A percentile compares a stretch with the other conserved stretches of the same genome.
Evolutionary conservation across 2,113 vertebrate species (phyloP).

Genomic region (Microtus richardsoni): DNA sequence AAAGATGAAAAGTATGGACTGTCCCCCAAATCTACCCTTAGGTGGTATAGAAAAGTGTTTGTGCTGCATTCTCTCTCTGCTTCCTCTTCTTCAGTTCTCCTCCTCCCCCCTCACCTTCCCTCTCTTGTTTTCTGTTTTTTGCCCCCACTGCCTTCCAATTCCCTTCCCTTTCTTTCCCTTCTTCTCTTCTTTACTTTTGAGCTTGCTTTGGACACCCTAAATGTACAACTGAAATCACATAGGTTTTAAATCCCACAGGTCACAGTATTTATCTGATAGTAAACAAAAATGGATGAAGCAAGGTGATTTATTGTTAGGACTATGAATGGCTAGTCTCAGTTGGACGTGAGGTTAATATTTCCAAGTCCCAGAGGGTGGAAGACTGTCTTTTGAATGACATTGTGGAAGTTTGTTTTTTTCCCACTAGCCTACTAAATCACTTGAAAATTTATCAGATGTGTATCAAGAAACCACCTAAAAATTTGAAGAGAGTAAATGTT

Average conservation of each 20-base stretch:
- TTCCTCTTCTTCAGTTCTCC: background rate
- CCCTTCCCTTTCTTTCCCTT: rapidly evolving
- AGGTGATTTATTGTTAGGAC: background rate
- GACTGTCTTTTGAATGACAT: background rate
- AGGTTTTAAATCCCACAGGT: background rate
- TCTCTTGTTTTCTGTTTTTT: too few species aligned
- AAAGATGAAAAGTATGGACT: rapidly evolving
- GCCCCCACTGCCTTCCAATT: too few species aligned
- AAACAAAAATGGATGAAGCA: background rate
- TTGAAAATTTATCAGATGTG: background rate
- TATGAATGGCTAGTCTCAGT: background rate
- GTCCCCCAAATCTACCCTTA: background rate
- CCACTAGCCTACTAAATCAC: background rate
- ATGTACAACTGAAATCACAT: background rate
- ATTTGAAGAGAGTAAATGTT: background rate
- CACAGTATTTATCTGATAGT: background rate
- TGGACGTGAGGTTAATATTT: background rate
- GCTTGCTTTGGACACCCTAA: background rate
- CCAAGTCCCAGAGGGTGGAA: background rate
- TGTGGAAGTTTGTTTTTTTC: background rate
- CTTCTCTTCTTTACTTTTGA: background rate
- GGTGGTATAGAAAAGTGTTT: background rate
- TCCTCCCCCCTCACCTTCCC: too few species aligned
- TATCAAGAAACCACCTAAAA: background rate
- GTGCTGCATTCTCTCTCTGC: background rate